Percentiles rank a stretch among this genome's conserved stretches.
Evolutionary conservation across 1,140 invertebrate genomes (phyloP).

Genomic region (Sitophilus oryzae): DNA sequence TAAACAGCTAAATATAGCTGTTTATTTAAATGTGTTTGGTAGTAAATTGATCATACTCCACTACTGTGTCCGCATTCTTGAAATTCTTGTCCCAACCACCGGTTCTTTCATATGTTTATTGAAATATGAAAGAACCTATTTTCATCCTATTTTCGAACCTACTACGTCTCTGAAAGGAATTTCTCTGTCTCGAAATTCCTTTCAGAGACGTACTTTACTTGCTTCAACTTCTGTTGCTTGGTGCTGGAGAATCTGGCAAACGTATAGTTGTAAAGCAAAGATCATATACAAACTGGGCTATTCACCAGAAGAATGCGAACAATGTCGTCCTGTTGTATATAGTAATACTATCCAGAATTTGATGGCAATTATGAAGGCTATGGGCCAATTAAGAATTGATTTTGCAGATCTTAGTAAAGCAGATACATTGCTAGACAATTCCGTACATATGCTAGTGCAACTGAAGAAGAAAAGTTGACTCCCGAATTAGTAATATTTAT

Average conservation of each 20-base stretch:
- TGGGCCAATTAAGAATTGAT: constrained; percentile 87
- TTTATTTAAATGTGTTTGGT: too few species aligned
- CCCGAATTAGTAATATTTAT: constrained; percentile 77
- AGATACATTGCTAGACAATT: constrained; percentile 84
- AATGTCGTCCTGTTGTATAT: constrained; percentile 89
- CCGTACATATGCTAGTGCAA: constrained; percentile 78
- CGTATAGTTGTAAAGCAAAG: constrained; percentile 97
- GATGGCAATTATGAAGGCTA: constrained; percentile 84
- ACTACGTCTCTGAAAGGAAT: too few species aligned
- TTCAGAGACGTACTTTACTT: too few species aligned
- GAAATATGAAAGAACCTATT: too few species aligned
- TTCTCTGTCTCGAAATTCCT: too few species aligned
- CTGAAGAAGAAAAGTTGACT: constrained; percentile 78
- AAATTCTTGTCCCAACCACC: too few species aligned
- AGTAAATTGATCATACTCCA: too few species aligned
- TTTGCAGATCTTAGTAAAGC: constrained; percentile 77
- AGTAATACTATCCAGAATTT: constrained; percentile 90
- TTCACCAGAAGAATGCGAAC: constrained; percentile 86
- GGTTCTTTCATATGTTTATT: too few species aligned
- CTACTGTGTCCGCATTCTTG: too few species aligned
- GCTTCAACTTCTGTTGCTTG: constrained; percentile 80
- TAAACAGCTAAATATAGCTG: too few species aligned
- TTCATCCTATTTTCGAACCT: too few species aligned
- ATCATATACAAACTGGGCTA: constrained; percentile 96
- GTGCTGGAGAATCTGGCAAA: constrained; percentile 94